Conservation (phyloP, 2,797 vertebrate species). For the Thripadectes ignobilis region DNA sequence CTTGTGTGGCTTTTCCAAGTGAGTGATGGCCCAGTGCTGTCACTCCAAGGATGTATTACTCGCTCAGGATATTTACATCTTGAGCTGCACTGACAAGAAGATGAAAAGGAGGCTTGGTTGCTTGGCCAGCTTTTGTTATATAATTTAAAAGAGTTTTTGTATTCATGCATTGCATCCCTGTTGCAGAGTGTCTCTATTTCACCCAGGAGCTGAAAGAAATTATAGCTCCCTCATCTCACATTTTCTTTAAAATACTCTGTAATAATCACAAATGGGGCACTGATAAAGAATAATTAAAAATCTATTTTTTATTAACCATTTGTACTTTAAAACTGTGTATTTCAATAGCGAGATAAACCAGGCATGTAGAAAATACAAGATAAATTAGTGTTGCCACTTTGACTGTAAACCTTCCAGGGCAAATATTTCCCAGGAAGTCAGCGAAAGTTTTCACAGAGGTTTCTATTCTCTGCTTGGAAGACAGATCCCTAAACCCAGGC, state of each 20-base stretch:
- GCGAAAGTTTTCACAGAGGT: background rate
- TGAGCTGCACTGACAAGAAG: conserved; percentile 25
- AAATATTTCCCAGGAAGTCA: background rate
- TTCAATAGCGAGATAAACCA: background rate
- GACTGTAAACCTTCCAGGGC: background rate
- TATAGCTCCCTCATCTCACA: background rate
- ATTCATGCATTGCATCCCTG: background rate
- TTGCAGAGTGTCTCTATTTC: conserved; percentile 4
- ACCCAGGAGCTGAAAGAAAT: background rate
- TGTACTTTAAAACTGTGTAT: background rate
- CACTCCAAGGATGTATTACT: background rate
- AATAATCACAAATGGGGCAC: background rate
- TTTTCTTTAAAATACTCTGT: conserved; percentile 4
- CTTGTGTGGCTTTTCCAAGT: background rate
- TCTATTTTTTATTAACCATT: background rate
- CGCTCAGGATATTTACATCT: conserved; percentile 28
- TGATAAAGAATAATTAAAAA: conserved; percentile 4
- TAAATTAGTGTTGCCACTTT: background rate
- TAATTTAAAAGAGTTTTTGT: conserved; percentile 41
- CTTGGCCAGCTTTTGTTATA: conserved; percentile 18
- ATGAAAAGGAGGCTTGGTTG: conserved; percentile 17
- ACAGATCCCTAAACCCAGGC: background rate
- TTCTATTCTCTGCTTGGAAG: background rate
- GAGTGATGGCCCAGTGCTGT: conserved; percentile 32
- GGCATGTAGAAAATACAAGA: background rate